Base-by-base conservation (phyloP, 2,888 invertebrate genomes). In the Argyra leucocephala region DNA sequence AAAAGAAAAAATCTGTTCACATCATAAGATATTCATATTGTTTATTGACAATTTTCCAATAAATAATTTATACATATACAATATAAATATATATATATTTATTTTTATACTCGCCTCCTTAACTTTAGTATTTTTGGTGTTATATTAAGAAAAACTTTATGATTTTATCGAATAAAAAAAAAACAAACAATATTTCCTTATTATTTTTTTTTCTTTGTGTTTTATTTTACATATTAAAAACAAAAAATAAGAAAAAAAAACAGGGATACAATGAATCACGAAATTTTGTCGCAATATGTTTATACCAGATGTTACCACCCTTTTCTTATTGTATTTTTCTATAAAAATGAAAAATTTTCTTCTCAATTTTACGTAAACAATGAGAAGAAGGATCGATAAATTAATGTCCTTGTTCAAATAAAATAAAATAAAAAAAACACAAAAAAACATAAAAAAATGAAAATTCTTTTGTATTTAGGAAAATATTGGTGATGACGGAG, bases 21-120 rank as follows among this genome's bases (percentile, higher is more conserved):
- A 48, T 48, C 48, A 18, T 48, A 48, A 48, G n/a, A 48, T 48
- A 48, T 48, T 48, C 48, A 48, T 48, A 48, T 48, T 48, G 48
- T 48, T 48, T 48, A 48, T 48, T 48, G 48, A 48, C 48, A 48
- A 48, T 48, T 48, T 48, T 48, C 48, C 48, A 48, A 48, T 48
- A 48, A 48, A 48, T 48, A 48, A 12, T 48, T 48, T 48, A 48
- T 48, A 18, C 5, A 15, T 31, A 9, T 15, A 48, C 12, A 48
- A 48, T 18, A 48, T 18, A 48, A 48, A 48, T 18, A 48, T 48
- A 9, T 48, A 5, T 48, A 18, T 48, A 18, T 18, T 48, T 18
- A 48, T 48, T 37, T 37, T 48, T 48, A 15, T 9, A 26, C 26
- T 37, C 10, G 15, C 6, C 15, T 37, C 6, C 48, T 48, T 18